Conservation (phyloP, 1,140 invertebrate genomes). For the Kradibia gibbosae region DNA sequence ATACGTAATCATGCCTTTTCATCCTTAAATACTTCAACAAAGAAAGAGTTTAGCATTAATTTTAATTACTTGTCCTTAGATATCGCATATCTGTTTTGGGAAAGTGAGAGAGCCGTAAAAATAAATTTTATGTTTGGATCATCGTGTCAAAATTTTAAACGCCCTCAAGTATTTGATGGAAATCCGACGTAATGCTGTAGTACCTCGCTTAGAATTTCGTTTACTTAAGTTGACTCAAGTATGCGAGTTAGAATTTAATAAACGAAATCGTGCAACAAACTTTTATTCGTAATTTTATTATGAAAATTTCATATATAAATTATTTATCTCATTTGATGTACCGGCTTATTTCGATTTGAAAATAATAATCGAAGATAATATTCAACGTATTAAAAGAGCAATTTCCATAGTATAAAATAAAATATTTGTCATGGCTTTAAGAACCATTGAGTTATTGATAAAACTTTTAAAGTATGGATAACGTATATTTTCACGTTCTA, state of each 20-base stretch:
- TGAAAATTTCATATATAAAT: too few relatives aligned
- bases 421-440: background rate
- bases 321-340: too few relatives aligned
- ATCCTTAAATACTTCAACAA: background rate
- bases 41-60: background rate
- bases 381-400: too few relatives aligned
- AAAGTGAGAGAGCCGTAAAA: background rate
- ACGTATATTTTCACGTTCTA: background rate
- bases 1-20: background rate
- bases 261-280: too few relatives aligned
- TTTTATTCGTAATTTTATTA: too few relatives aligned
- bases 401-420: too few relatives aligned
- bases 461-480: background rate
- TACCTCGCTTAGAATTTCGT: too few relatives aligned
- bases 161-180: background rate
- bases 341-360: too few relatives aligned
- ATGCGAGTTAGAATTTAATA: too few relatives aligned
- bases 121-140: background rate
- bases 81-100: background rate
- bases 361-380: too few relatives aligned
- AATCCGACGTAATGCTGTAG: too few relatives aligned
- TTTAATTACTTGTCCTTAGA: background rate
- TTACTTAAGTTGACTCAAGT: too few relatives aligned
- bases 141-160: background rate
- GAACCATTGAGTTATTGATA: background rate